Conservation (phyloP, 2,888 invertebrate genomes). For the Xylota segnis region DNA sequence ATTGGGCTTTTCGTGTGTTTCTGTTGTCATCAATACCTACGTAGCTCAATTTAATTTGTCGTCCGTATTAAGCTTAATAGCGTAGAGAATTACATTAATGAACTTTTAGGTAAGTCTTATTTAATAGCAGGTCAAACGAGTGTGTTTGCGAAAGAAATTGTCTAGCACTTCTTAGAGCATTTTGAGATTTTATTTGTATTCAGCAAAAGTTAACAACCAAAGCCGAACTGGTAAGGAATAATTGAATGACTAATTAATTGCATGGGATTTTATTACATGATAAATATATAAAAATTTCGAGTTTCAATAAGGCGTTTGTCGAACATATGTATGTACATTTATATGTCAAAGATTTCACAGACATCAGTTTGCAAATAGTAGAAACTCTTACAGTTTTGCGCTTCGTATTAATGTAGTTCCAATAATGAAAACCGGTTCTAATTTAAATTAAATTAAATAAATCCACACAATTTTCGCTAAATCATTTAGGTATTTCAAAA, state of each 20-base stretch:
- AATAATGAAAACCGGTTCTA: too few relatives aligned
- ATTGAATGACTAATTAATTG: slow-evolving; percentile 25
- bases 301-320: neutral
- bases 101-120: slow-evolving; percentile 51
- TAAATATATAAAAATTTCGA: too few relatives aligned
- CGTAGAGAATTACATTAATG: slow-evolving; percentile 60
- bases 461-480: too few relatives aligned
- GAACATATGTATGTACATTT: neutral
- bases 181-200: slow-evolving; percentile 27
- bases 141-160: slow-evolving; percentile 46
- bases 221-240: neutral
- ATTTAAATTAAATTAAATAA: too few relatives aligned
- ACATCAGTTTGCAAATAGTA: too few relatives aligned
- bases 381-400: too few relatives aligned
- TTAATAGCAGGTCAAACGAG: slow-evolving; percentile 36
- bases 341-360: too few relatives aligned
- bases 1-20: slow-evolving; percentile 39
- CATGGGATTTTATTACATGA: slow-evolving; percentile 11
- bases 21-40: slow-evolving; percentile 41
- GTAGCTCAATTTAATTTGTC: slow-evolving; percentile 52
- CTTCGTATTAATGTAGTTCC: too few relatives aligned
- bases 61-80: slow-evolving; percentile 57
- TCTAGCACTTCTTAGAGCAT: slow-evolving; percentile 34
- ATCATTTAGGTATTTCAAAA: too few relatives aligned
- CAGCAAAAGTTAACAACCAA: slow-evolving; percentile 24